Evolutionary conservation across 1,140 invertebrate species (phyloP).

Genomic region (Drosophila parvula): DNA sequence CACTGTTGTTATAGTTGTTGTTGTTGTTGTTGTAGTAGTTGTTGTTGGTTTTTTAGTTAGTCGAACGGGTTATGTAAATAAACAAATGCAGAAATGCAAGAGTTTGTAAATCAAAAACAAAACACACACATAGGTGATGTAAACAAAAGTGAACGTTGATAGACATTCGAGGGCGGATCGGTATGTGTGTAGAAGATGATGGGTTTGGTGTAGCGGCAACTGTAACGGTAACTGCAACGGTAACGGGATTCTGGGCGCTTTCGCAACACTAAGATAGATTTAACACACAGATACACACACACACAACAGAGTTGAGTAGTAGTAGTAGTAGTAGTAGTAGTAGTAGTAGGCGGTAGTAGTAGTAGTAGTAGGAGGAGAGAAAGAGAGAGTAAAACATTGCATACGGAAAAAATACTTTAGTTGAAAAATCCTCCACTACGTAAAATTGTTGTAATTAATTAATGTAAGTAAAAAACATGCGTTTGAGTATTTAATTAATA

Average conservation of each 20-base stretch:
- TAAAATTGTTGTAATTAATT: slow-evolving; percentile 28
- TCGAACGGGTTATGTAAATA: slow-evolving; percentile 80
- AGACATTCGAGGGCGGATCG: slow-evolving; percentile 78
- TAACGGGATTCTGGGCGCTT: slow-evolving; percentile 57
- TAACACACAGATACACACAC: slow-evolving; percentile 32
- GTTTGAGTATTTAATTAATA: slow-evolving; percentile 43
- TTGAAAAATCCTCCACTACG: slow-evolving; percentile 77
- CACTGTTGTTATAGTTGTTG: slow-evolving; percentile 53
- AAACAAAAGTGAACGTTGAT: slow-evolving; percentile 78
- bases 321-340: slow-evolving; percentile 55
- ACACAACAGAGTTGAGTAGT: slow-evolving; percentile 55
- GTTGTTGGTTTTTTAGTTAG: slow-evolving; percentile 56
- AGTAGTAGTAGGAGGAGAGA: slow-evolving; percentile 66
- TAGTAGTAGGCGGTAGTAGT: slow-evolving; percentile 43
- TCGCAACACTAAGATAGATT: slow-evolving; percentile 49
- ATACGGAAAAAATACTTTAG: slow-evolving; percentile 77
- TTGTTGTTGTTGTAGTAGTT: slow-evolving; percentile 32
- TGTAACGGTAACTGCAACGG: slow-evolving; percentile 61
- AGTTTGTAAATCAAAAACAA: slow-evolving; percentile 83
- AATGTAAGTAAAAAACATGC: slow-evolving; percentile 63
- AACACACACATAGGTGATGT: slow-evolving; percentile 79
- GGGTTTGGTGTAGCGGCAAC: slow-evolving; percentile 76
- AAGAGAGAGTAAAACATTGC: slow-evolving; percentile 80
- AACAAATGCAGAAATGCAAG: slow-evolving; percentile 82
- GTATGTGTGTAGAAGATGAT: slow-evolving; percentile 75